phyloP scores from a whole-genome alignment of 2,888 invertebrate species.

The Nesidiocoris tenuis region DNA sequence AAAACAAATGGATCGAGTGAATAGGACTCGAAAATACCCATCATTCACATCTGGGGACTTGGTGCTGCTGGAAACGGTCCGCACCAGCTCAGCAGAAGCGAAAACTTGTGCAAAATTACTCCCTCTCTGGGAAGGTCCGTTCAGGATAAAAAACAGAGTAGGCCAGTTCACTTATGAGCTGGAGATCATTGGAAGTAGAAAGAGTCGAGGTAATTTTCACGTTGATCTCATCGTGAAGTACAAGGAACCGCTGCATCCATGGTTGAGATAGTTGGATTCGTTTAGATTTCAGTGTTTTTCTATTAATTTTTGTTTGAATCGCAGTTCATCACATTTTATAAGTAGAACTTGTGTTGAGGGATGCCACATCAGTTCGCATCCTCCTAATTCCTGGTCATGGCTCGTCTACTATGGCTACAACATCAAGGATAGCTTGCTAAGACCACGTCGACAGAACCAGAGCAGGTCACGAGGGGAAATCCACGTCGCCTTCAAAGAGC shows the following conservation, averaged over 20 bases:
- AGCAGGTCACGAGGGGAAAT: too few species aligned
- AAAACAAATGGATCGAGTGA: not conserved
- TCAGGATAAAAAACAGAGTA: not conserved
- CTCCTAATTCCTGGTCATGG: too few species aligned
- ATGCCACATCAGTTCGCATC: too few species aligned
- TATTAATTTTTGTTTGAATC: too few species aligned
- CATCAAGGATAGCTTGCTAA: too few species aligned
- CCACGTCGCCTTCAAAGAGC: too few species aligned
- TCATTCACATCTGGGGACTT: not conserved
- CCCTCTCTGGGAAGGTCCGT: constrained; percentile 6
- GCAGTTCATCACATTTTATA: too few species aligned
- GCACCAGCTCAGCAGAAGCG: not conserved
- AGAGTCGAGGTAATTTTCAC: constrained; percentile 13
- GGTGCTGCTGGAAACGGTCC: not conserved
- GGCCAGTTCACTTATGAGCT: constrained; percentile 3
- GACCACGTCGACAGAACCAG: too few species aligned
- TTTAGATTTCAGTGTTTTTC: too few species aligned
- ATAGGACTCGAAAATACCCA: not conserved
- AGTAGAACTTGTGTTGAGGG: too few species aligned
- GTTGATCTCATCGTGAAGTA: not conserved
- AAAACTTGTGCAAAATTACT: not conserved
- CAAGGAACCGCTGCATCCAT: not conserved
- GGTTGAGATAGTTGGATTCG: not conserved
- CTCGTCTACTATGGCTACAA: too few species aligned
- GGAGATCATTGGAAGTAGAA: not conserved